phyloP scores from a whole-genome alignment of 2,797 vertebrate species.

The Anas bahamensis region DNA sequence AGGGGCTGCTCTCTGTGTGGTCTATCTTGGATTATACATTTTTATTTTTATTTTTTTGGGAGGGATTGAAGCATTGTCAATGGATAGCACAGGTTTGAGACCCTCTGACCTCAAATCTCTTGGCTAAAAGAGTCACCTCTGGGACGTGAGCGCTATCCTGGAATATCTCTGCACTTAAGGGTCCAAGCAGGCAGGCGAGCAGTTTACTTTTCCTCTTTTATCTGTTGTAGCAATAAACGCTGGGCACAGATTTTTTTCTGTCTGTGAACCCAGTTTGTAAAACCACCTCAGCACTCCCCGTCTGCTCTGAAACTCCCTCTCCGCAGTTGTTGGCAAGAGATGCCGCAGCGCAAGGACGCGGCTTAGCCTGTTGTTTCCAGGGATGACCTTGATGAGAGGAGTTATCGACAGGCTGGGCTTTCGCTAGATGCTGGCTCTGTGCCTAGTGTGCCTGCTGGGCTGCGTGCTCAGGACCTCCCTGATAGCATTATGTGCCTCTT shows the following conservation, averaged over 20 bases:
- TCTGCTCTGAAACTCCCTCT: neutral
- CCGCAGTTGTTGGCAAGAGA: neutral
- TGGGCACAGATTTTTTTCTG: neutral
- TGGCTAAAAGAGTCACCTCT: neutral
- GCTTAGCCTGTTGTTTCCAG: neutral
- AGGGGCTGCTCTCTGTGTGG: neutral
- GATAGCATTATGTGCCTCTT: neutral
- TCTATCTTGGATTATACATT: neutral
- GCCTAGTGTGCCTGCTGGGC: neutral
- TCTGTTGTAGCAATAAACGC: neutral
- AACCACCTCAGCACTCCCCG: neutral
- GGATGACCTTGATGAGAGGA: conserved; percentile 23
- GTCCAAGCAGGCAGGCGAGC: neutral
- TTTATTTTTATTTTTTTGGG: neutral
- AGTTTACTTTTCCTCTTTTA: neutral
- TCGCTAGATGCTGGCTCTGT: neutral
- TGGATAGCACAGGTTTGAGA: neutral
- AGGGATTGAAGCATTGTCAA: neutral
- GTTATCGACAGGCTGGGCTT: neutral
- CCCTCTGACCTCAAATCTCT: neutral
- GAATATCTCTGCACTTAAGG: neutral
- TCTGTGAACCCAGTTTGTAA: neutral
- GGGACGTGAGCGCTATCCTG: neutral
- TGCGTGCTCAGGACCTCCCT: neutral
- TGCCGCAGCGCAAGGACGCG: neutral